Conservation (phyloP, 1,140 invertebrate genomes). For the Euborellia annulipes region DNA sequence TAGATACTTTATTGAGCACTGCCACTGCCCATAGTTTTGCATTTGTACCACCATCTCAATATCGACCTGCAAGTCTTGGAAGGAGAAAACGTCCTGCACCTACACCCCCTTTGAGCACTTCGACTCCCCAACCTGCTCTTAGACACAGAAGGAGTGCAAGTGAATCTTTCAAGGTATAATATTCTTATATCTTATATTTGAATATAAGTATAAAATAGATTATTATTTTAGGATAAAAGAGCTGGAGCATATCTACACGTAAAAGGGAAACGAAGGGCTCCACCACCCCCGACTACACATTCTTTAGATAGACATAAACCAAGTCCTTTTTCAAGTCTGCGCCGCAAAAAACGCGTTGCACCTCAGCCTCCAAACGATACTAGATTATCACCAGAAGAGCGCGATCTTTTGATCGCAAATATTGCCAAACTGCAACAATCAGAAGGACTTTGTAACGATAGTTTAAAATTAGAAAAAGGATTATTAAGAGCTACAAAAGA, state of each 20-base stretch:
- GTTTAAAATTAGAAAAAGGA: conserved; percentile 30
- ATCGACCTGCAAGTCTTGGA: conserved; percentile 25
- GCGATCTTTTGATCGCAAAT: conserved; percentile 13
- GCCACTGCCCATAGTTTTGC: conserved; percentile 54
- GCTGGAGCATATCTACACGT: conserved; percentile 39
- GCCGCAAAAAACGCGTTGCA: conserved; percentile 38
- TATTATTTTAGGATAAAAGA: conserved; percentile 21
- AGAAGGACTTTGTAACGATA: conserved; percentile 26
- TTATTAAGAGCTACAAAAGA: conserved; percentile 24
- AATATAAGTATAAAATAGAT: too few relatives aligned
- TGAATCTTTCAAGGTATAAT: conserved; percentile 28
- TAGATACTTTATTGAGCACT: conserved; percentile 43
- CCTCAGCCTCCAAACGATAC: conserved; percentile 34
- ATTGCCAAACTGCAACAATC: conserved; percentile 12
- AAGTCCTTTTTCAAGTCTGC: conserved; percentile 22
- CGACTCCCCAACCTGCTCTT: background rate
- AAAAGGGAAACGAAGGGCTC: conserved; percentile 55
- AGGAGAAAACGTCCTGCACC: conserved; percentile 23
- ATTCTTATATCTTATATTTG: too few relatives aligned
- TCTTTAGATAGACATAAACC: background rate
- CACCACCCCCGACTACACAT: conserved; percentile 38
- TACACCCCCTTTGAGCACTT: conserved; percentile 16
- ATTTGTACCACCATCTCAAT: conserved; percentile 37
- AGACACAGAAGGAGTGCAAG: conserved; percentile 32
- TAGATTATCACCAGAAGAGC: conserved; percentile 13